Base-by-base conservation (phyloP, 2,797 vertebrate genomes). In the Lagothrix lagotricha region DNA sequence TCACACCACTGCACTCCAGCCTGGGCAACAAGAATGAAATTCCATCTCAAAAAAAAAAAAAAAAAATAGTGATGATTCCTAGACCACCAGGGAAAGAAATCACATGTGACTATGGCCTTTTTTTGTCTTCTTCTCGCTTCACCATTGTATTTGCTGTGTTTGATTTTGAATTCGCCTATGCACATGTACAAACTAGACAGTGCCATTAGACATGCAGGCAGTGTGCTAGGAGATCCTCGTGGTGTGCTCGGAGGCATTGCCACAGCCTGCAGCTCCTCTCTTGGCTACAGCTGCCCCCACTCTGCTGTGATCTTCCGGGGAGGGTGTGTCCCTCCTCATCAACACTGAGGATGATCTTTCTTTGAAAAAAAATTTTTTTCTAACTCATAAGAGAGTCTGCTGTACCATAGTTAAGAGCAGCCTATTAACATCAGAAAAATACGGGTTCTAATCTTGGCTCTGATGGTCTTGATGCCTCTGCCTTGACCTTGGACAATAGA, bases 171-270 rank as follows among this genome's bases (percentile, higher is more conserved):
- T 57, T n/a, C n/a, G 33, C 36, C 30, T 52, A 0, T 13, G 44
- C 2, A 2, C 33, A 2, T 5, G 13, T 33, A 20, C 48, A 46
- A 33, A 48, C 30, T 15, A 11, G 41, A 30, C 48, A 2, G 20
- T 2, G 22, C 24, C 4, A 1, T 7, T 15, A 39, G 46, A 26
- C 15, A 13, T 1, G 1, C 17, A 41, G 67, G 39, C 52, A 2
- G 2, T 19, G 10, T 2, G 0, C 5, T 0, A 5, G 30, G 24
- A 39, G 61, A 7, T 1, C 12, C 7, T 46, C 2, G 0, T 50
- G 30, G 0, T 3, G 44, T 24, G 15, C 70, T 28, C 7, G 6
- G 41, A 61, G 73, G n/a, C 5, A 7, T 36, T 19, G 39, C 52
- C 12, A 6, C 30, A 11, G 52, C 50, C 70, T 6, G 15, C 7